Evolutionary conservation across 2,113 vertebrate genomes (phyloP).

Genomic region (Lophius piscatorius): DNA sequence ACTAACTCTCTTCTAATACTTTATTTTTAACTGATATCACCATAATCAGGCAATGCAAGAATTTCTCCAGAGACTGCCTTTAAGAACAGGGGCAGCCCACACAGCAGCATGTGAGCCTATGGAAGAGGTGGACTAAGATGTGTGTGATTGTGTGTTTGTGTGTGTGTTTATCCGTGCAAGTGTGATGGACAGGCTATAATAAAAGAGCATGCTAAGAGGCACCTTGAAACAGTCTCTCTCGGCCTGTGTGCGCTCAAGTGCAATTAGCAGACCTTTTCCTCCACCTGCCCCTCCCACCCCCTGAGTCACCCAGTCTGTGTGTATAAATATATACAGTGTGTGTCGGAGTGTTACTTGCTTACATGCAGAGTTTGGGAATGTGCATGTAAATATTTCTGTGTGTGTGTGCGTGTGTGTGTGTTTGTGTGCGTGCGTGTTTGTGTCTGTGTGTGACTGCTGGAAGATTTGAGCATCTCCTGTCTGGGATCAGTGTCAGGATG

Average conservation of each 20-base stretch:
- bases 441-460: constrained; percentile 20
- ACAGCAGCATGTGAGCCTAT: constrained; percentile 35
- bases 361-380: background rate
- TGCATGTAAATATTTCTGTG: constrained; percentile 11
- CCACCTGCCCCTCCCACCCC: constrained; percentile 63
- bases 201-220: constrained; percentile 70
- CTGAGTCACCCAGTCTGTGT: constrained; percentile 37
- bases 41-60: background rate
- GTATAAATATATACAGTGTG: constrained; percentile 45
- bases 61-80: constrained; percentile 28
- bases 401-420: constrained; percentile 2
- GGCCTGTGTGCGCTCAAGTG: constrained; percentile 60
- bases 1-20: constrained; percentile 11
- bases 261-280: constrained; percentile 70
- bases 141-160: constrained; percentile 15
- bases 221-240: constrained; percentile 70
- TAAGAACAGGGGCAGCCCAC: constrained; percentile 39
- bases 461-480: constrained; percentile 47
- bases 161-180: constrained; percentile 6
- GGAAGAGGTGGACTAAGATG: constrained; percentile 21
- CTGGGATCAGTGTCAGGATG: constrained; percentile 64
- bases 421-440: constrained; percentile 12
- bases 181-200: constrained; percentile 73
- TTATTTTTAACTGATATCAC: constrained; percentile 25
- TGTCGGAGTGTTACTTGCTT: constrained; percentile 5